A percentile compares a stretch with the other conserved stretches of the same genome.
Conservation (phyloP, 2,113 vertebrate species). For the Todiramphus saurophagus region DNA sequence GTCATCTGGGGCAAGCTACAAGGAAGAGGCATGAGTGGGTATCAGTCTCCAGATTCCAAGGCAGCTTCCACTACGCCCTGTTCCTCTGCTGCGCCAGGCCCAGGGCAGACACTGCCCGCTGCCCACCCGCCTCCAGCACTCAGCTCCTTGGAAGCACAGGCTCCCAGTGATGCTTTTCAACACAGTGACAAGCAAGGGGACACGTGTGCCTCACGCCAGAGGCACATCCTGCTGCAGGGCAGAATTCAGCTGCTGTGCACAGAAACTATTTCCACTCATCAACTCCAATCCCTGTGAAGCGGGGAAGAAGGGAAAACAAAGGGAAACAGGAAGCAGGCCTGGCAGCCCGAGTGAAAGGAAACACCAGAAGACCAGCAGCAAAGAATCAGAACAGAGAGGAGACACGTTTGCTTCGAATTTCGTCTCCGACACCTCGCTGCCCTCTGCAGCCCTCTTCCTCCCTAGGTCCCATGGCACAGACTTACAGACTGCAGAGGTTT, state of each 20-base stretch:
- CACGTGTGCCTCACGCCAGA: accelerated
- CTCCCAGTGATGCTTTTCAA: background rate
- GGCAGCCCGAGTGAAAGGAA: background rate
- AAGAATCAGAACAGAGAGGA: background rate
- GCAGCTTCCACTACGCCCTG: background rate
- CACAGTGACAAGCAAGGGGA: background rate
- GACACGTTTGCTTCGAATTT: background rate
- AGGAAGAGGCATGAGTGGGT: background rate
- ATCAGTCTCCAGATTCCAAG: background rate
- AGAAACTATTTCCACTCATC: background rate
- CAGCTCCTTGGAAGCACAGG: background rate
- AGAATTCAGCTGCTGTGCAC: background rate
- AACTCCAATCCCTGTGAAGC: background rate
- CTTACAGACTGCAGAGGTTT: background rate
- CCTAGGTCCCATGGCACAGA: background rate
- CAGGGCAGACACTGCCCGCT: background rate
- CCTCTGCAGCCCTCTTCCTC: background rate
- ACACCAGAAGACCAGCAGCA: background rate
- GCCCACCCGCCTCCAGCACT: background rate
- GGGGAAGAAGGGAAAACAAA: background rate
- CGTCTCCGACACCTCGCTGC: background rate
- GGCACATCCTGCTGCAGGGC: background rate
- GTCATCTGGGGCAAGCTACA: constrained; percentile 93
- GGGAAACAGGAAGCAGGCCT: background rate
- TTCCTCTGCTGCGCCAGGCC: background rate